These are phyloP conservation scores for Orestias chungarensis DNA, from an alignment of 2,797 vertebrate species.

Conservation along the genomic window DNA sequence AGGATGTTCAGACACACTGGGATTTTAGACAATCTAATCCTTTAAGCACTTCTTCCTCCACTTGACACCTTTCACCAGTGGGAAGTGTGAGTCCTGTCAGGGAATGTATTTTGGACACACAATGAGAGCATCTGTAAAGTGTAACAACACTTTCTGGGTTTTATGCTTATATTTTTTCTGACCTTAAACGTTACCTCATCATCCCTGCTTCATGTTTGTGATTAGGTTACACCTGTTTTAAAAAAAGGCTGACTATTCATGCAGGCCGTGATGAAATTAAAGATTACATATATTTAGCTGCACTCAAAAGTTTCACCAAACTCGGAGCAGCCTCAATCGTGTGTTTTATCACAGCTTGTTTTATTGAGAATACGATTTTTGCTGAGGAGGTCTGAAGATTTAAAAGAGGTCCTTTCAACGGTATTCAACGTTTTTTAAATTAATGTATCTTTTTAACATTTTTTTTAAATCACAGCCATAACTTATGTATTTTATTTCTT, in stretches of 20 bases:
- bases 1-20: conserved; percentile 6
- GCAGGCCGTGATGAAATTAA: neutral
- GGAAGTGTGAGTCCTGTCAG: neutral
- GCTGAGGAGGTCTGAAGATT: neutral
- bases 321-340: neutral
- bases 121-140: neutral
- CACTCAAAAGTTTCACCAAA: neutral
- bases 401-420: neutral
- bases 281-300: neutral
- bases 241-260: neutral
- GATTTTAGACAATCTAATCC: conserved; percentile 5
- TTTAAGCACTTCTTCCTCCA: neutral
- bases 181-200: neutral
- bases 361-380: neutral
- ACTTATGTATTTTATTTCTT: neutral
- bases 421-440: no score
- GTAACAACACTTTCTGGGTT: neutral
- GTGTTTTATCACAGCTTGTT: neutral
- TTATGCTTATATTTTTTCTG: neutral
- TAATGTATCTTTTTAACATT: neutral
- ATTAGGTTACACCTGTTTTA: neutral
- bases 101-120: neutral
- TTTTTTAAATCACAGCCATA: neutral
- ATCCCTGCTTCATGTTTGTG: neutral
- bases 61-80: neutral